A percentile compares a stretch with the other conserved stretches of the same genome.
Conservation (phyloP, 2,113 vertebrate species). For the Mormyrus lacerda region DNA sequence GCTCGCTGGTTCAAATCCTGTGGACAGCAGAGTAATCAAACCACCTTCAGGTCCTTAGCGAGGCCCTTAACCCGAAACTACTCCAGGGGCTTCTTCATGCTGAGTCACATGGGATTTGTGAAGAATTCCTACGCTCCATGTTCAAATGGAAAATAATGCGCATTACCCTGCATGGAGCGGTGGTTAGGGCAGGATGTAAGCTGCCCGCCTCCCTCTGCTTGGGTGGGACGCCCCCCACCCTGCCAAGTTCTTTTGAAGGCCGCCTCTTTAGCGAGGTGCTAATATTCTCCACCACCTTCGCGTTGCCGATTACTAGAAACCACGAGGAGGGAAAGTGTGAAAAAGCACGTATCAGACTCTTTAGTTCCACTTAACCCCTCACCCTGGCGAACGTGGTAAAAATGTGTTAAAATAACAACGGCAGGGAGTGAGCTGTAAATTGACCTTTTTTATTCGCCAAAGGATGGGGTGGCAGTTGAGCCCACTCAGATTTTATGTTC, state of each 20-base stretch:
- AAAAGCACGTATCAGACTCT: neutral
- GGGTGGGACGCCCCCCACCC: neutral
- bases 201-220: neutral
- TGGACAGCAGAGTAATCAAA: neutral
- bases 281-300: neutral
- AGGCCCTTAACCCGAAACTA: neutral
- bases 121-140: neutral
- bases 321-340: neutral
- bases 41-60: neutral
- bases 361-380: neutral
- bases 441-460: slow-evolving; percentile 2
- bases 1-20: neutral
- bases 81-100: neutral
- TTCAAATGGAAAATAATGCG: neutral
- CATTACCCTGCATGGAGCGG: neutral
- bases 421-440: neutral
- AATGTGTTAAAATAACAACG: neutral
- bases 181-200: neutral
- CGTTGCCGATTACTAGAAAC: neutral
- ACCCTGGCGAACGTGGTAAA: neutral
- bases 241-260: neutral
- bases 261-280: neutral
- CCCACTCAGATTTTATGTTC: neutral
- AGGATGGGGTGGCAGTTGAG: neutral
- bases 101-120: neutral